Evolutionary conservation across 2,888 invertebrate species (phyloP).

Genomic region (Nebria salina): DNA sequence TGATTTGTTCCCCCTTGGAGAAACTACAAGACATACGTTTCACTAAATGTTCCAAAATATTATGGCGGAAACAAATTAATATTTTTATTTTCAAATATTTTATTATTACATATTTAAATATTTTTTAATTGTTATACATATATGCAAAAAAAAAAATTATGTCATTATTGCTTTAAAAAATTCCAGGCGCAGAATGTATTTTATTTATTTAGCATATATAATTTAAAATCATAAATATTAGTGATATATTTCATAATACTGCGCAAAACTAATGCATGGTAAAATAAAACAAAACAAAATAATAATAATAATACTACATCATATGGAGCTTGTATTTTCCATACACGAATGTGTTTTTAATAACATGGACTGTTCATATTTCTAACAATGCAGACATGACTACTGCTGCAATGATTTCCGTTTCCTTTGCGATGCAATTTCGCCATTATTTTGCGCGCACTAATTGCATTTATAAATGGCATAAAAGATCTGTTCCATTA

Average conservation of each 20-base stretch:
- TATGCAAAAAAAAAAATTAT: too few species aligned
- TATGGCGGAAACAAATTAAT: too few species aligned
- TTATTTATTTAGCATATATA: too few species aligned
- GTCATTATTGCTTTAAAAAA: too few species aligned
- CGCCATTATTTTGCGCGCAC: constrained; percentile 11
- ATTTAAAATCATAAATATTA: too few species aligned
- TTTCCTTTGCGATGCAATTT: constrained; percentile 27
- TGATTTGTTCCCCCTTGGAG: neutral
- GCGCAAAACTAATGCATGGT: neutral
- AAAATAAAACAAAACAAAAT: constrained; percentile 8
- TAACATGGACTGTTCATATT: constrained; percentile 6
- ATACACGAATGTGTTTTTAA: constrained; percentile 24
- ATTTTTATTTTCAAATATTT: too few species aligned
- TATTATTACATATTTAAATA: too few species aligned
- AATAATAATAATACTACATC: neutral
- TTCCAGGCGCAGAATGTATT: too few species aligned
- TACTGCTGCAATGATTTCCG: constrained; percentile 39
- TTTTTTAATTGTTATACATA: too few species aligned
- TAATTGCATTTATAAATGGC: constrained; percentile 17
- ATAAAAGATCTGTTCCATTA: neutral
- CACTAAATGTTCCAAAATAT: too few species aligned
- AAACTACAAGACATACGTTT: neutral
- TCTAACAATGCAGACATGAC: constrained; percentile 19
- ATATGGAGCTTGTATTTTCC: neutral
- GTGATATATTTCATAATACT: too few species aligned